These are phyloP conservation scores for Neopelma chrysocephalum DNA, from an alignment of 2,797 vertebrate species.

Conservation along the genomic window DNA sequence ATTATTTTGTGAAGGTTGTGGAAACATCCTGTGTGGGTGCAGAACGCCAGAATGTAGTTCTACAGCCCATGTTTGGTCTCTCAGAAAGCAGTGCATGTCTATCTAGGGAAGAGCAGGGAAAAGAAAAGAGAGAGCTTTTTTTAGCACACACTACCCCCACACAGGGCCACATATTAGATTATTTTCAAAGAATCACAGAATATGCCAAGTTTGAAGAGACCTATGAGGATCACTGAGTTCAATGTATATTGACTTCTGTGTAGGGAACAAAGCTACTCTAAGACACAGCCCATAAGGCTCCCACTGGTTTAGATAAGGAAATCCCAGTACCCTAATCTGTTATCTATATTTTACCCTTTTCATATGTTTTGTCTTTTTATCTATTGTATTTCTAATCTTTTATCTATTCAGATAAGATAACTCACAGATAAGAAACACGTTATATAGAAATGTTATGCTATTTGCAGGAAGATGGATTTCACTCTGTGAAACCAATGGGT, in stretches of 20 bases:
- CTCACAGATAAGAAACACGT: background rate
- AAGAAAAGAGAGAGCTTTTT: background rate
- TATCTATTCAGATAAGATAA: background rate
- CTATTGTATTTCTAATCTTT: background rate
- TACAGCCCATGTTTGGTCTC: background rate
- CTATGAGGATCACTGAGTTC: background rate
- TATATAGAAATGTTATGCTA: background rate
- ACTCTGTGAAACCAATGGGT: background rate
- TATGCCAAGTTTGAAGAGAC: background rate
- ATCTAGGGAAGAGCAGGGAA: fast-evolving
- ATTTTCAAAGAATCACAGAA: background rate
- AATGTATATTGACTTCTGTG: background rate
- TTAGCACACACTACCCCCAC: background rate
- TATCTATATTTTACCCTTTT: background rate
- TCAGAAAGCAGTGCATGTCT: background rate
- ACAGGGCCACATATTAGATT: fast-evolving
- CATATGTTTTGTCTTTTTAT: background rate
- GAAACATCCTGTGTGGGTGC: background rate
- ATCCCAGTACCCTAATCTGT: background rate
- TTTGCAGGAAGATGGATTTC: background rate
- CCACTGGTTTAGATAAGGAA: background rate
- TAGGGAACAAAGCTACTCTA: background rate
- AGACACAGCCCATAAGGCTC: background rate
- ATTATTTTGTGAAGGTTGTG: background rate
- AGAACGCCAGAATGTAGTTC: background rate